Evolutionary conservation across 1,140 invertebrate species (phyloP).

Genomic region (Cyclina sinensis): DNA sequence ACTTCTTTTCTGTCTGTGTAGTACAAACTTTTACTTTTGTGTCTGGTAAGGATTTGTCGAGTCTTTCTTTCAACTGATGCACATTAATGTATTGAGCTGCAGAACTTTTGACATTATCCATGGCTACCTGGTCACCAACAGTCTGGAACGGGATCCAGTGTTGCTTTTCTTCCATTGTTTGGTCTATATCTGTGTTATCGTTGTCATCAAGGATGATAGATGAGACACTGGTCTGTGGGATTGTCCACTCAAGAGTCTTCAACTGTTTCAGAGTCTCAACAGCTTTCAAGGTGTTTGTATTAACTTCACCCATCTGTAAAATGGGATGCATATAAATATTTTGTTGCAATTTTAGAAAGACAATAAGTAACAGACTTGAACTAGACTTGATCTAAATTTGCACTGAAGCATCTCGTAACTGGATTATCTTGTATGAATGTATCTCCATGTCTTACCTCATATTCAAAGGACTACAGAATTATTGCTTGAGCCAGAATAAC

Average conservation of each 20-base stretch:
- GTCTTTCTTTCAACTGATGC: not conserved
- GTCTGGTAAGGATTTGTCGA: not conserved
- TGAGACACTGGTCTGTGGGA: not conserved
- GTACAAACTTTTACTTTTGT: constrained; percentile 10
- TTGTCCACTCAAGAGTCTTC: constrained; percentile 26
- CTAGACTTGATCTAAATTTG: too few relatives aligned
- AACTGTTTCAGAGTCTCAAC: constrained; percentile 15
- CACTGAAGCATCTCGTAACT: too few relatives aligned
- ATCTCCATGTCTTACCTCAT: too few relatives aligned
- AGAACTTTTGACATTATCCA: not conserved
- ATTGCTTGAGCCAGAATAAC: too few relatives aligned
- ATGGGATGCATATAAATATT: too few relatives aligned
- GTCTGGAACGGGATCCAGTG: constrained; percentile 51
- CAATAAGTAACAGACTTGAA: too few relatives aligned
- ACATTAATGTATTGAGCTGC: constrained; percentile 9
- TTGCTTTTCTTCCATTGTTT: not conserved
- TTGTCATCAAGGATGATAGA: constrained; percentile 47
- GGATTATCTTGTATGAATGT: too few relatives aligned
- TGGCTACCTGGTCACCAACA: not conserved
- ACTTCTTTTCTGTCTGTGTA: not conserved
- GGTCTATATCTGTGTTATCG: not conserved
- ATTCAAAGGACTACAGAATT: too few relatives aligned
- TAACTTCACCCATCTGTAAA: constrained; percentile 37
- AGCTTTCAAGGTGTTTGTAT: constrained; percentile 46
- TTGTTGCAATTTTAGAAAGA: too few relatives aligned